Conservation (phyloP, 2,888 invertebrate genomes). For the Amorpha juglandis region DNA sequence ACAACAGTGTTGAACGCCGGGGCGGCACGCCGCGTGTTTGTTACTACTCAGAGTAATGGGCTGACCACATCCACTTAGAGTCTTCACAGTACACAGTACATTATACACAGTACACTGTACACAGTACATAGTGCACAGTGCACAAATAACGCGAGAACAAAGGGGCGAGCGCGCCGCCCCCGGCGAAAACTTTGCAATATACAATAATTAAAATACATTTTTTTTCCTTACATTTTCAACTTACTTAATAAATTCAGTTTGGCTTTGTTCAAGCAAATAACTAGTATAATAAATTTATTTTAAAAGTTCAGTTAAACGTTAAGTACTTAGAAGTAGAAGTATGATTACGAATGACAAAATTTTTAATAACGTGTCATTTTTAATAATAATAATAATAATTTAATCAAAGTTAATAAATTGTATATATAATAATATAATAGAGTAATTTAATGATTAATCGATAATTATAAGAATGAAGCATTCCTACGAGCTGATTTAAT, state of each 20-base stretch:
- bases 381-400: conserved; percentile 84
- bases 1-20: conserved; percentile 69
- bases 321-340: conserved; percentile 84
- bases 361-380: conserved; percentile 83
- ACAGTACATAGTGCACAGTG: conserved; percentile 30
- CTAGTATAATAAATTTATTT: conserved; percentile 84
- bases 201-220: conserved; percentile 84
- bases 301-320: conserved; percentile 83
- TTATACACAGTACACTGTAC: background rate
- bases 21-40: conserved; percentile 35
- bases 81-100: too few relatives aligned
- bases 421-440: conserved; percentile 85
- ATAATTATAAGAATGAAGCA: conserved; percentile 85
- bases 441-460: conserved; percentile 85
- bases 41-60: too few relatives aligned
- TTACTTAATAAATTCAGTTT: conserved; percentile 85
- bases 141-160: conserved; percentile 45
- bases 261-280: conserved; percentile 85
- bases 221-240: conserved; percentile 81
- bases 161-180: conserved; percentile 49
- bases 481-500: conserved; percentile 85
- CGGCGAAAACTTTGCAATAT: conserved; percentile 64
- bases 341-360: conserved; percentile 85
- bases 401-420: conserved; percentile 85
- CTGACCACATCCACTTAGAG: too few relatives aligned